Conservation (phyloP, 2,113 vertebrate species). For the Gymnobelideus leadbeateri region DNA sequence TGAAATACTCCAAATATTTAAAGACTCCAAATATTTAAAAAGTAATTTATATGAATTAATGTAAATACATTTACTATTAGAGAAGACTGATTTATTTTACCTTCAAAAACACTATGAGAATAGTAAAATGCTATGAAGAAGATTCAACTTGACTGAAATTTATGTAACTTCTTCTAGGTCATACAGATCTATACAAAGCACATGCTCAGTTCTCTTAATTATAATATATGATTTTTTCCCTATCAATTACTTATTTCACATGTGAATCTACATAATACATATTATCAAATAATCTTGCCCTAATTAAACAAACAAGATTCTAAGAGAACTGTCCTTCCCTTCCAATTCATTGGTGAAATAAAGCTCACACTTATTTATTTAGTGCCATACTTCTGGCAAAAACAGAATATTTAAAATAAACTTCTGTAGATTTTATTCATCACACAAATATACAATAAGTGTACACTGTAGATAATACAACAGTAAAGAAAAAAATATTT, state of each 20-base stretch:
- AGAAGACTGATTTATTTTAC: slow-evolving; percentile 49
- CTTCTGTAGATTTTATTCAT: slow-evolving; percentile 53
- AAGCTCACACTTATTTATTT: slow-evolving; percentile 47
- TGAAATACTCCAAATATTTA: background rate
- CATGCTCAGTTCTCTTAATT: slow-evolving; percentile 55
- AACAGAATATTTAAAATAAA: slow-evolving; percentile 64
- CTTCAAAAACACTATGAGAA: slow-evolving; percentile 52
- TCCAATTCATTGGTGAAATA: slow-evolving; percentile 63
- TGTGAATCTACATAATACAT: slow-evolving; percentile 67
- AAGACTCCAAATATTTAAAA: background rate
- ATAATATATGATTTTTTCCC: slow-evolving; percentile 47
- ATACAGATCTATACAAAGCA: slow-evolving; percentile 53
- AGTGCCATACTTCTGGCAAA: slow-evolving; percentile 57
- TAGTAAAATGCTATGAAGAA: slow-evolving; percentile 54
- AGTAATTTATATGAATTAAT: background rate
- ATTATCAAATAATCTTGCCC: slow-evolving; percentile 53
- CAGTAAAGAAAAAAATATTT: slow-evolving; percentile 16
- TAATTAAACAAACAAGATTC: slow-evolving; percentile 57
- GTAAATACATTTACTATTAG: slow-evolving; percentile 35
- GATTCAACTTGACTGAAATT: slow-evolving; percentile 74
- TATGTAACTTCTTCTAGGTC: slow-evolving; percentile 72
- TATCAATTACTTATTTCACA: slow-evolving; percentile 64
- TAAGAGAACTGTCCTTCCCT: slow-evolving; percentile 58
- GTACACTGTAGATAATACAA: slow-evolving; percentile 60
- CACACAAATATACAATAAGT: slow-evolving; percentile 49